A percentile compares a stretch with the other conserved stretches of the same genome.
These are phyloP conservation scores for Thereva nobilitata DNA, from an alignment of 2,888 invertebrate species.

Conservation along the genomic window DNA sequence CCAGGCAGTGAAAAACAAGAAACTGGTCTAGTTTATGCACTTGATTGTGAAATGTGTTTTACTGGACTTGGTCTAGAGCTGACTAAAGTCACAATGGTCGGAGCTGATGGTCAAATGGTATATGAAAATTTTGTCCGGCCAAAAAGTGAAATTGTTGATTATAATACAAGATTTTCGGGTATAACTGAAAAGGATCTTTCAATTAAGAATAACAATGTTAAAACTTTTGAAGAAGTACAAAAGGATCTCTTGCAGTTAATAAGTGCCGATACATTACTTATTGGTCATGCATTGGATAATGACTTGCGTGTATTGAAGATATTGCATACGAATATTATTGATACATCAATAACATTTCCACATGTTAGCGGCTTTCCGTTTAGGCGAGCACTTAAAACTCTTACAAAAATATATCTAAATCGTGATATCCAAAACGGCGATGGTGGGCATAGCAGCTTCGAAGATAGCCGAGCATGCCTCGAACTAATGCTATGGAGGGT, in stretches of 20 bases:
- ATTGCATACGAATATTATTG: slow-evolving; percentile 81
- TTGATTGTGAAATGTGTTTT: slow-evolving; percentile 98
- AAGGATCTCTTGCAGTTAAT: slow-evolving; percentile 81
- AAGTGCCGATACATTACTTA: slow-evolving; percentile 80
- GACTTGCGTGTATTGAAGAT: slow-evolving; percentile 87
- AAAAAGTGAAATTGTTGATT: slow-evolving; percentile 81
- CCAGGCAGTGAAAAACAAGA: slow-evolving; percentile 57
- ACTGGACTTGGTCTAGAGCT: slow-evolving; percentile 85
- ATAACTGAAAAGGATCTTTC: slow-evolving; percentile 70
- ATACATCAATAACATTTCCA: slow-evolving; percentile 88
- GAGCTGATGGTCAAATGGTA: slow-evolving; percentile 71
- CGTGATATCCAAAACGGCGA: slow-evolving; percentile 79
- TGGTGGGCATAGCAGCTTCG: slow-evolving; percentile 86
- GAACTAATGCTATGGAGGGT: slow-evolving; percentile 84
- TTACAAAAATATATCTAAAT: slow-evolving; percentile 73
- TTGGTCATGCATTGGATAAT: slow-evolving; percentile 95
- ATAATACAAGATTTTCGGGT: slow-evolving; percentile 95
- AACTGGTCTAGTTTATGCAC: slow-evolving; percentile 67
- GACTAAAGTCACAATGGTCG: slow-evolving; percentile 84
- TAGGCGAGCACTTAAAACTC: slow-evolving; percentile 78
- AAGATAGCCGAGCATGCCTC: slow-evolving; percentile 89
- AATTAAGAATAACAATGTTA: slow-evolving; percentile 63
- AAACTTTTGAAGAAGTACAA: slow-evolving; percentile 79
- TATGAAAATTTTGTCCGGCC: slow-evolving; percentile 87
- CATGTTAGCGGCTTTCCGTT: slow-evolving; percentile 82